These are phyloP conservation scores for Polia nebulosa DNA, from an alignment of 2,888 invertebrate species.

Conservation along the genomic window DNA sequence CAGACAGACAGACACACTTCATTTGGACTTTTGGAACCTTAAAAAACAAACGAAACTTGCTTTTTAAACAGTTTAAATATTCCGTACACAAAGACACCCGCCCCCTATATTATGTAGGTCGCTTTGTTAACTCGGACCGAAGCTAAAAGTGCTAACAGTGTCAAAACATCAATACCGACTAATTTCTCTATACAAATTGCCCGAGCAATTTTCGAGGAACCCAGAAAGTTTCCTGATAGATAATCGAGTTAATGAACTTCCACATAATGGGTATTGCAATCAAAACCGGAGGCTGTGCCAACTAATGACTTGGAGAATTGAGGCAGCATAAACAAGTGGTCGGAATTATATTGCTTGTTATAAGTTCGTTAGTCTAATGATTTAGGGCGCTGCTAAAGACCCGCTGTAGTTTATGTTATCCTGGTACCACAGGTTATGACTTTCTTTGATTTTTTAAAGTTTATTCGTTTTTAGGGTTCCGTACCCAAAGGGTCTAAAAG, in stretches of 20 bases:
- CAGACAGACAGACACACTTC: too few species aligned
- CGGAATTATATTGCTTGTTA: slow-evolving; percentile 46
- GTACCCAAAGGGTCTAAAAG: too few species aligned
- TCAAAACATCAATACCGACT: slow-evolving; percentile 52
- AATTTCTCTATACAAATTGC: slow-evolving; percentile 49
- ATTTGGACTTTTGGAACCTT: too few species aligned
- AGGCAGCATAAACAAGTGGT: slow-evolving; percentile 33
- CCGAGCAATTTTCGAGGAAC: slow-evolving; percentile 28
- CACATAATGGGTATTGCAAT: slow-evolving; percentile 55
- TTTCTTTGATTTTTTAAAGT: background rate
- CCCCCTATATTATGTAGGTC: slow-evolving; percentile 3
- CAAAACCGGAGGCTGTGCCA: slow-evolving; percentile 45
- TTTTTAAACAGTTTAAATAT: background rate
- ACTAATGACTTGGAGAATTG: slow-evolving; percentile 49
- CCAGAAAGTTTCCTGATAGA: slow-evolving; percentile 49
- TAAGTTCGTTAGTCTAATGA: slow-evolving; percentile 48
- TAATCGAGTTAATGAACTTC: slow-evolving; percentile 57
- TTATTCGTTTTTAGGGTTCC: too few species aligned
- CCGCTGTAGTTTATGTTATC: slow-evolving; percentile 19
- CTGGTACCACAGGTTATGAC: slow-evolving; percentile 6
- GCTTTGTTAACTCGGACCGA: slow-evolving; percentile 7
- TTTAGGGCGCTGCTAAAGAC: slow-evolving; percentile 19
- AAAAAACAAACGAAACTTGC: background rate
- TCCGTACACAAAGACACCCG: background rate
- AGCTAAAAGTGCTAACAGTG: slow-evolving; percentile 21